Conservation (phyloP, 2,888 invertebrate genomes). For the Drosophila buzzatii region DNA sequence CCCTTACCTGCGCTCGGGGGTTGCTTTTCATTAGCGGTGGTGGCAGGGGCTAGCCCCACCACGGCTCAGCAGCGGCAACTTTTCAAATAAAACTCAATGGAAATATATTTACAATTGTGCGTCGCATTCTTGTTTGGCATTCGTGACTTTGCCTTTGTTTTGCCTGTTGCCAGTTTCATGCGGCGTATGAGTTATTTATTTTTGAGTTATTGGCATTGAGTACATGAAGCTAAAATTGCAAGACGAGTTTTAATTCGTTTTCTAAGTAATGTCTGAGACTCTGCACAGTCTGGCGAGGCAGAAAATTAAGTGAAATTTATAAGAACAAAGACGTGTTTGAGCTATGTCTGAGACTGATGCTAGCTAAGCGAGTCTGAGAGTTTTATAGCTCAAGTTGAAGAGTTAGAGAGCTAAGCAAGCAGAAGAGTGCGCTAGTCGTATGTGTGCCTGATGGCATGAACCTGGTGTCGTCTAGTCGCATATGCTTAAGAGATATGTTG, state of each 20-base stretch:
- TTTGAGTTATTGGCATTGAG: conserved; percentile 70
- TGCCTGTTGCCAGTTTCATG: conserved; percentile 28
- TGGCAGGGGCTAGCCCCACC: conserved; percentile 14
- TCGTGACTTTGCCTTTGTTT: conserved; percentile 73
- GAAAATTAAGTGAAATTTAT: no score
- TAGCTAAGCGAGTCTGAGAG: no score
- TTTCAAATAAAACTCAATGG: conserved; percentile 79
- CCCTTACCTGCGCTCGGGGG: conserved; percentile 20
- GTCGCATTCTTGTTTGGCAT: conserved; percentile 60
- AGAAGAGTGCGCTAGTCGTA: no score
- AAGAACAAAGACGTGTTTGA: no score
- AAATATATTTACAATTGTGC: conserved; percentile 76
- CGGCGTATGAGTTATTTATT: conserved; percentile 77
- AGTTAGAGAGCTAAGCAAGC: no score
- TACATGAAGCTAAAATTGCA: not conserved
- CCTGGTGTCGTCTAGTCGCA: no score
- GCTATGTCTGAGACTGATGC: not conserved
- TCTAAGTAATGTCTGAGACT: conserved; percentile 33
- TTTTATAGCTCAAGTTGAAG: no score
- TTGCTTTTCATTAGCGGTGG: conserved; percentile 59
- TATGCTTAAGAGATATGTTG: no score
- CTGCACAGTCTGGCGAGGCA: not conserved
- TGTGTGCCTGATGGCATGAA: no score
- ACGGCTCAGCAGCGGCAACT: conserved; percentile 46
- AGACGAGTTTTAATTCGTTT: conserved; percentile 27